These are phyloP conservation scores for Axinella damicornis DNA, from an alignment of 37 sponge, comb jelly and placozoan species.

Conservation along the genomic window DNA sequence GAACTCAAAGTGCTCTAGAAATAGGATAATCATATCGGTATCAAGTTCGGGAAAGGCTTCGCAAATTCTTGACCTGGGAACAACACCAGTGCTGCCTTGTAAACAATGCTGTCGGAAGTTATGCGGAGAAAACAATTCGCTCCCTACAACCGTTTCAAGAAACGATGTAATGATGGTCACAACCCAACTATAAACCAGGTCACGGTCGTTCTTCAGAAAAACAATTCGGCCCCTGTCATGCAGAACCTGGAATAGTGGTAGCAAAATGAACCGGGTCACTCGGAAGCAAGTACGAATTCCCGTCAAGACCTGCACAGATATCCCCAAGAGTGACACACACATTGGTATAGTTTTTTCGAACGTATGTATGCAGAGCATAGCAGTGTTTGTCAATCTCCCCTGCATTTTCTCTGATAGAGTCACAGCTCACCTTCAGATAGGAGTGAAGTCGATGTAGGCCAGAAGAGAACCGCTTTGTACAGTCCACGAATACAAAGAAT, in stretches of 20 bases:
- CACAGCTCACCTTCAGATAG: too few relatives aligned
- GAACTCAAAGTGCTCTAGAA: constrained; percentile 23
- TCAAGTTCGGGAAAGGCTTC: constrained; percentile 9
- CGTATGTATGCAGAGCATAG: too few relatives aligned
- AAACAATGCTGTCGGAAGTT: background rate
- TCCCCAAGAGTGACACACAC: background rate
- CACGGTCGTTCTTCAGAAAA: background rate
- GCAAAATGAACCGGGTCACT: background rate
- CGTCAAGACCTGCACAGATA: background rate
- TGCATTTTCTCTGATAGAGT: too few relatives aligned
- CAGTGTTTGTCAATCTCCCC: too few relatives aligned
- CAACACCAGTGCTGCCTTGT: constrained; percentile 1
- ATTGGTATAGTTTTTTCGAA: background rate
- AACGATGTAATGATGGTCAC: background rate
- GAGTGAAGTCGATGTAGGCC: too few relatives aligned
- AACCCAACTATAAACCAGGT: background rate
- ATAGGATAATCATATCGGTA: background rate
- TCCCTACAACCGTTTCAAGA: constrained; percentile 2
- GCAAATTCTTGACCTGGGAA: background rate
- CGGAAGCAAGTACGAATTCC: constrained; percentile 2
- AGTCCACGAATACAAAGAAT: too few relatives aligned
- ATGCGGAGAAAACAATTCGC: constrained; percentile 23
- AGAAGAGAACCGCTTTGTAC: too few relatives aligned
- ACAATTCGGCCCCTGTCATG: background rate
- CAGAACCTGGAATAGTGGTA: constrained; percentile 4